Conservation (phyloP, 2,888 invertebrate species). For the Strigamia crassipes region DNA sequence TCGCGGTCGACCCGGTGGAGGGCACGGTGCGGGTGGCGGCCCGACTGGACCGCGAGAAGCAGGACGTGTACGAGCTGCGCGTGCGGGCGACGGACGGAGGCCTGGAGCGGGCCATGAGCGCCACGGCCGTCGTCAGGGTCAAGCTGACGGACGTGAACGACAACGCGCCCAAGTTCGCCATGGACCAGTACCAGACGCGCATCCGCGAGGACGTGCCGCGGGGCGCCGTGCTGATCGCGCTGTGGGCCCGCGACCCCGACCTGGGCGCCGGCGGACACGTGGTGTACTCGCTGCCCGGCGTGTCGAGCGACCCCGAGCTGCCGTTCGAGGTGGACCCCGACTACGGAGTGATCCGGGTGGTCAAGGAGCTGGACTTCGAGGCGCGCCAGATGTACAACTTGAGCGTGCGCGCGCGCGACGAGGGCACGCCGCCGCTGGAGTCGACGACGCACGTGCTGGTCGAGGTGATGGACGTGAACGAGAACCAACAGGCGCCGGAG, state of each 20-base stretch:
- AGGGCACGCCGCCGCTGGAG: slow-evolving; percentile 78
- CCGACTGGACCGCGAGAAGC: slow-evolving; percentile 81
- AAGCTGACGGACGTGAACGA: slow-evolving; percentile 89
- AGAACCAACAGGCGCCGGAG: slow-evolving; percentile 81
- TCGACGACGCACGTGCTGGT: slow-evolving; percentile 78
- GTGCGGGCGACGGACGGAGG: slow-evolving; percentile 75
- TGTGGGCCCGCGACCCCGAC: slow-evolving; percentile 84
- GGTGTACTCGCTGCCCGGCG: slow-evolving; percentile 76
- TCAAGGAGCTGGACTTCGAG: slow-evolving; percentile 82
- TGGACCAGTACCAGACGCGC: slow-evolving; percentile 67
- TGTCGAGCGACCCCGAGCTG: slow-evolving; percentile 64
- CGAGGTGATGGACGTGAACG: slow-evolving; percentile 88
- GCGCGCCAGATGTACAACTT: slow-evolving; percentile 86
- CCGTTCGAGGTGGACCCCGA: slow-evolving; percentile 80
- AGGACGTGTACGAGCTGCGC: slow-evolving; percentile 76
- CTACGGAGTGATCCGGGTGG: slow-evolving; percentile 84
- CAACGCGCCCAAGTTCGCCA: slow-evolving; percentile 80
- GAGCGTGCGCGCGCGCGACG: slow-evolving; percentile 81
- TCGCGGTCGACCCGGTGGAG: slow-evolving; percentile 74
- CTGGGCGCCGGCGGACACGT: slow-evolving; percentile 80
- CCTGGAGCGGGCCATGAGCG: slow-evolving; percentile 68
- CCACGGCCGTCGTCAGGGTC: slow-evolving; percentile 81
- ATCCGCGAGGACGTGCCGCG: slow-evolving; percentile 88
- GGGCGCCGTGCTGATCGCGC: slow-evolving; percentile 82
- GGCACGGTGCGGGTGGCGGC: slow-evolving; percentile 79